Base-by-base conservation (phyloP, 2,113 vertebrate species). In the Acrocephalus arundinaceus region DNA sequence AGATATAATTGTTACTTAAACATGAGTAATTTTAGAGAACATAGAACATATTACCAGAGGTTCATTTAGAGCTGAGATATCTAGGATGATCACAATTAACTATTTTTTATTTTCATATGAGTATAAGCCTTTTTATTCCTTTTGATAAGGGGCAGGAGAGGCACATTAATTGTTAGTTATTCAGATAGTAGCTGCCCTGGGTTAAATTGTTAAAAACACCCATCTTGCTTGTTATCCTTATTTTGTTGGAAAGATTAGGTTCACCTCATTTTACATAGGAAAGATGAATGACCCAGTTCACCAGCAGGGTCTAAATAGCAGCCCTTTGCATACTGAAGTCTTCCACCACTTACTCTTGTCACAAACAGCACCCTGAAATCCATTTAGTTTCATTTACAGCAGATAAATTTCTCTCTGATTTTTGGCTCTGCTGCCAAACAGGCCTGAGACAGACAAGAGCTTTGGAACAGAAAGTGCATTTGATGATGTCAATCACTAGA, bases 311-410 rank as follows among this genome's bases (percentile, higher is more conserved):
- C 90, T 94, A 93, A 94, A 91, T 70, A 93, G 52, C 52, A 96
- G 92, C 85, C 93, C 61, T 97, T 96, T 97, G 80, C 85, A 84
- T 90, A 74, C 65, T 84, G 89, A 94, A 96, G 86, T 86, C 94
- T 91, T 96, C 70, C 11, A 84, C 91, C 67, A 89, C 78, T 96
- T 93, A 87, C 77, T 96, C 94, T 91, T 94, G 96, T 96, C 96
- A 96, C 85, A 95, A 94, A 87, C 90, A 89, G 41, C 70, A 89
- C 83, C 85, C 67, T 90, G 71, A 66, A 95, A 97, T 95, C 87
- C 93, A 97, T 97, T 96, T 96, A 95, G 88, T 95, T 97, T 96
- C 91, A 95, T 97, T 97, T 97, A 96, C 95, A 94, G 90, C 54
- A 87, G 96, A 97, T 97, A 97, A 97, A 97, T 97, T 97, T 95